Base-by-base conservation (phyloP, 2,797 vertebrate genomes). In the Sebastes hubbsi region DNA sequence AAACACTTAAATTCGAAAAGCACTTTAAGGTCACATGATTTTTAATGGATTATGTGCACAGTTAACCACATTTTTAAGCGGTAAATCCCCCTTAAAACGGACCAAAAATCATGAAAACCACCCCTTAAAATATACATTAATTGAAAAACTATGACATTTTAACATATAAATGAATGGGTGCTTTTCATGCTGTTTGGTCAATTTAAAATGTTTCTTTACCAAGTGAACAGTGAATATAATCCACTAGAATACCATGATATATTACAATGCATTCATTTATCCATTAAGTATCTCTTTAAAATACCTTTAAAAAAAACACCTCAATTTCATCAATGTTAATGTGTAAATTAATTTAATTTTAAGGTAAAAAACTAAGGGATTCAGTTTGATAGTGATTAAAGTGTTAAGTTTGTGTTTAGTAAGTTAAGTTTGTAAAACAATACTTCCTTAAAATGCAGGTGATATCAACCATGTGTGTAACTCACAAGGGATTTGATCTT, bases 401-500 rank as follows among this genome's bases (percentile, higher is more conserved):
- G 20, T 55, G 4, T 49, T 8, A 49, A 49, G 46, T 49, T 49
- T 49, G 8, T 49, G 46, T 49, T 49, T 20, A 49, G 46, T 49
- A 49, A 49, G 6, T 58, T 34, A 29, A 6, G 2, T 32, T 27
- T 63, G 3, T 46, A 20, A 30, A 27, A 42, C 6, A 25, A 46
- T 16, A 4, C 5, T n/a, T 14, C 3, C 2, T 18, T 71, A 42
- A 2, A 18, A 2, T 24, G 54, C 27, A 63, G 55, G 10, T 22
- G n/a, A 58, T 12, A 22, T 42, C 8, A 24, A 5, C 6, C 2
- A 54, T 61, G 59, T 32, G 14, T 76, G 34, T 6, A 55, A 29
- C 11, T 34, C 8, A 75, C 3, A 49, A 7, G 34, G 8, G 67
- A 6, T 29, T 77, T 81, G 24, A 75, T 6, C 62, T 77, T 76